Percentiles rank a stretch among this genome's conserved stretches.
Conservation (phyloP, 2,113 vertebrate genomes). For the Protobothrops mucrosquamatus region DNA sequence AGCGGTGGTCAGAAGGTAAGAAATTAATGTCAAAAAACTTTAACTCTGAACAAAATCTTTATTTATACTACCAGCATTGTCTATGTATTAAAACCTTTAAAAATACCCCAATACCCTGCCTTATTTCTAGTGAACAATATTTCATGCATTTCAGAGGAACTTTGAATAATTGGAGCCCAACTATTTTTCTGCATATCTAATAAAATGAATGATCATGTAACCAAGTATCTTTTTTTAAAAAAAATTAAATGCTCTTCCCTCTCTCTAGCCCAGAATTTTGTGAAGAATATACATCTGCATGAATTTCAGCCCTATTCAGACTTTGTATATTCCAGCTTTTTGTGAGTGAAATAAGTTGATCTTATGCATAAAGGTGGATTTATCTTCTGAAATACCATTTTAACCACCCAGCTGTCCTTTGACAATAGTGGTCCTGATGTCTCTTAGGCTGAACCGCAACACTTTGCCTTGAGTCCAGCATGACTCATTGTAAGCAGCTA, state of each 20-base stretch:
- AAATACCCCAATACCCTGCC: neutral
- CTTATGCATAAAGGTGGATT: neutral
- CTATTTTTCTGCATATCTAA: neutral
- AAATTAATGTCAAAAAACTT: conserved; percentile 23
- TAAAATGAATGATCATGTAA: neutral
- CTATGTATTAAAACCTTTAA: neutral
- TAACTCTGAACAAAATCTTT: fast-evolving
- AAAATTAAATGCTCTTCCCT: neutral
- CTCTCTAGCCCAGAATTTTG: neutral
- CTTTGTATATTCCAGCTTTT: neutral
- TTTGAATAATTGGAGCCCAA: neutral
- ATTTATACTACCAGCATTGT: neutral
- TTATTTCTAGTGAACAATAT: neutral
- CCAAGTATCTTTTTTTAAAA: neutral
- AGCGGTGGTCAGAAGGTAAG: conserved; percentile 29
- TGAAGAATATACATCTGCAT: neutral
- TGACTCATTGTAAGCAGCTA: neutral
- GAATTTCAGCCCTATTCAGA: neutral
- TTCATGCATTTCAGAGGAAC: neutral
- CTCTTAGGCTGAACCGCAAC: neutral
- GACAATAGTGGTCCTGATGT: neutral
- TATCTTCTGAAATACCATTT: neutral
- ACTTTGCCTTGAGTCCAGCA: neutral
- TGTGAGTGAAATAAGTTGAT: neutral
- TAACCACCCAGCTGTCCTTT: neutral